Base-by-base conservation (phyloP, 2,797 vertebrate species). In the Megalops cyprinoides region DNA sequence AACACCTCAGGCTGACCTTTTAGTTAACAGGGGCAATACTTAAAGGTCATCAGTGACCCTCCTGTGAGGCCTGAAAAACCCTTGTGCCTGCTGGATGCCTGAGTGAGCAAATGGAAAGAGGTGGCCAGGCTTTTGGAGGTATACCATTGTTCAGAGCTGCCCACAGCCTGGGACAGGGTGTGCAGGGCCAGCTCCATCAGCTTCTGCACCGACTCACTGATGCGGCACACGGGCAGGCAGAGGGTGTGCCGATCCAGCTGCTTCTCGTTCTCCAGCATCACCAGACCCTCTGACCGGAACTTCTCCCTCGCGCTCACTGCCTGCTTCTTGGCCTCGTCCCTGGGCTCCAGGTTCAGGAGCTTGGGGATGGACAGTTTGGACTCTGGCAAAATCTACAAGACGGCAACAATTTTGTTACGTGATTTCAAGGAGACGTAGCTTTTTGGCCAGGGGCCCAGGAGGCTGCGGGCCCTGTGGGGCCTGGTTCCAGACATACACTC, bases 171-270 rank as follows among this genome's bases (percentile, higher is more conserved):
- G 55, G 92, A 80, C 79, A 99, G 92, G 0, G 97, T 99, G 90
- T 92, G 94, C 3, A 98, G 93, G 0, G 97, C 96, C 82, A 99
- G 91, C 71, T 96, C 94, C 96, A 99, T 93, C 81, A 99, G 92
- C 62, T 97, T 94, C 91, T 98, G 94, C 88, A 97, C 96, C 0
- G 97, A 97, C 23, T 94, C 95, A 58, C 98, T 99, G 93, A 99
- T 95, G 81, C 95, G 95, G 86, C 98, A 99, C 0, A 90, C 79
- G 0, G 98, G 98, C 83, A 99, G 90, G 14, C 95, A 92, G 82
- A 98, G 90, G 0, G 94, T 97, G 86, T 91, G 89, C 0, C 78
- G 92, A 55, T 94, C 94, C 88, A 99, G 87, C 51, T 92, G 93
- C 75, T 93, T 89, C 12, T 90, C 90, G 0, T 87, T 86, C 79